Evolutionary conservation across 2,797 vertebrate species (phyloP).

Genomic region (Distichodus sexfasciatus): DNA sequence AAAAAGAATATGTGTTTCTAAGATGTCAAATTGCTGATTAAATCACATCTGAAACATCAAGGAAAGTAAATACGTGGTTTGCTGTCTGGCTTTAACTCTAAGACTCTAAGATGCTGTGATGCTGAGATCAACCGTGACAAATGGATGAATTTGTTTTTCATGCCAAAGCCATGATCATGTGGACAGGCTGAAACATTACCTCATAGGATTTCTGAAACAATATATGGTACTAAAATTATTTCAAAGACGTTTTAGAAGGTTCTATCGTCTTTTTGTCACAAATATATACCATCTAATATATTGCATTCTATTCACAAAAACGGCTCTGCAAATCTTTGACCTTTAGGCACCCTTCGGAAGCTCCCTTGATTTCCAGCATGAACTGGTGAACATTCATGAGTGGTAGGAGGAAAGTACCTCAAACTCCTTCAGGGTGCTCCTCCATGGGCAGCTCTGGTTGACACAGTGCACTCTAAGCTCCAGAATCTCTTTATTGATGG

Average conservation of each 20-base stretch:
- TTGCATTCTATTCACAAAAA: too few species aligned
- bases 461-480: constrained; percentile 71
- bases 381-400: neutral
- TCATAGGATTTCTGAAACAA: too few species aligned
- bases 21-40: constrained; percentile 16
- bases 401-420: constrained; percentile 63
- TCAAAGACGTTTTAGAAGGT: too few species aligned
- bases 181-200: too few species aligned
- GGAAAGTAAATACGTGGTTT: neutral
- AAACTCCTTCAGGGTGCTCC: constrained; percentile 66
- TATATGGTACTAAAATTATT: too few species aligned
- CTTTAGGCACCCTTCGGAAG: neutral
- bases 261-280: too few species aligned
- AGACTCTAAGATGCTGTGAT: too few species aligned
- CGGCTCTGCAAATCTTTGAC: too few species aligned
- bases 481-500: constrained; percentile 77
- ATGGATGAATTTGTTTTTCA: neutral
- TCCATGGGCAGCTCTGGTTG: constrained; percentile 72
- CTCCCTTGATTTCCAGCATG: neutral
- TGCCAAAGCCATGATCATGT: too few species aligned
- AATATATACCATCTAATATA: too few species aligned
- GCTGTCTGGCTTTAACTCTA: neutral
- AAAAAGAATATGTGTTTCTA: constrained; percentile 7
- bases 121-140: neutral
- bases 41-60: constrained; percentile 12